A percentile compares a stretch with the other conserved stretches of the same genome.
Conservation (phyloP, 2,797 vertebrate species). For the Bufotes viridis region DNA sequence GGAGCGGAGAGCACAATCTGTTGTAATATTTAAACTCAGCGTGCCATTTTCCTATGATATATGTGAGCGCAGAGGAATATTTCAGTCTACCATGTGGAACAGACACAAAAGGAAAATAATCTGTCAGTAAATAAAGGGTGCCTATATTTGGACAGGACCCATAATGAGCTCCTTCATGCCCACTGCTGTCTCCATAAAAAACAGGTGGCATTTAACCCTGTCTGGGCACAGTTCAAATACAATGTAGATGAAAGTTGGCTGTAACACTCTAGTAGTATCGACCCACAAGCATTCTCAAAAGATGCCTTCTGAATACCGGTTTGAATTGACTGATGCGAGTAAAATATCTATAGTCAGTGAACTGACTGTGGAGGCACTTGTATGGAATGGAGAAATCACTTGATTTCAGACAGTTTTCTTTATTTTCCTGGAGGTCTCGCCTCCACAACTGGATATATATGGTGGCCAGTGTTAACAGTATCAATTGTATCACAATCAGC, state of each 20-base stretch:
- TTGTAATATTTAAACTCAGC: constrained; percentile 37
- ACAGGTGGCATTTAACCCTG: background rate
- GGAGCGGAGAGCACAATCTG: constrained; percentile 15
- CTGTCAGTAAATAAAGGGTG: background rate
- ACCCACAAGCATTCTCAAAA: background rate
- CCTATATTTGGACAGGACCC: constrained; percentile 6
- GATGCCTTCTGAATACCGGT: background rate
- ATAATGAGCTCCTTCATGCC: background rate
- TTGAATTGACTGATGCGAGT: background rate
- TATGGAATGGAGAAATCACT: background rate
- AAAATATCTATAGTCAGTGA: background rate
- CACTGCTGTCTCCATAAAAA: background rate
- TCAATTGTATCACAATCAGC: no score
- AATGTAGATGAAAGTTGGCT: background rate
- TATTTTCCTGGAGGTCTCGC: background rate
- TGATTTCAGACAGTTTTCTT: background rate
- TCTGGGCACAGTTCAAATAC: background rate
- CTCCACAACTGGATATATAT: background rate
- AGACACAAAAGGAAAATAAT: background rate
- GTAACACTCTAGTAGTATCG: background rate
- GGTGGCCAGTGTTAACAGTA: background rate
- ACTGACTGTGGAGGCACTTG: background rate
- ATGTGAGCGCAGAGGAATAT: constrained; percentile 16
- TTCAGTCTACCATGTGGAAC: background rate
- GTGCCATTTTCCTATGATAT: constrained; percentile 20